These are phyloP conservation scores for Gasterosteus nipponicus DNA, from an alignment of 2,113 vertebrate species.

Conservation along the genomic window DNA sequence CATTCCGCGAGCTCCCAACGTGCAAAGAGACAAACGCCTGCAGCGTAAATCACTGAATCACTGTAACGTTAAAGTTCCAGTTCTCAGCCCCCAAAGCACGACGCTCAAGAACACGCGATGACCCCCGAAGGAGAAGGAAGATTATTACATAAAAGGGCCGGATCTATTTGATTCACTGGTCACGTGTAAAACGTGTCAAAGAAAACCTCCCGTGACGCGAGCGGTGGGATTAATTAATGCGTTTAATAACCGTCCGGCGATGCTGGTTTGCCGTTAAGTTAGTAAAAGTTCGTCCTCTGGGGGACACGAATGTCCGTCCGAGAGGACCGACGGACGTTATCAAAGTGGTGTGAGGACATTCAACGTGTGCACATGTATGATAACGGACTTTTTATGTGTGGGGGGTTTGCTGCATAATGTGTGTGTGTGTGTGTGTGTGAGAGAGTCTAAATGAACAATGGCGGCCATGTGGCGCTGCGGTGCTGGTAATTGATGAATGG, in stretches of 20 bases:
- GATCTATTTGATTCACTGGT: no score
- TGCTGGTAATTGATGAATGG: conserved; percentile 66
- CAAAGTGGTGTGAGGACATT: conserved; percentile 5
- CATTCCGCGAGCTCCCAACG: no score
- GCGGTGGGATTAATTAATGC: no score
- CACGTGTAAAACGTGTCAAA: no score
- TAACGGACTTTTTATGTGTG: conserved; percentile 25
- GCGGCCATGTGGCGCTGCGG: conserved; percentile 18
- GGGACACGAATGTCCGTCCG: not conserved
- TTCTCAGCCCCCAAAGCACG: no score
- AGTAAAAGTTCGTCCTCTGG: not conserved
- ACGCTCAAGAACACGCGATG: no score
- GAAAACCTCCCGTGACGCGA: no score
- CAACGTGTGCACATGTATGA: not conserved
- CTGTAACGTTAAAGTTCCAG: no score
- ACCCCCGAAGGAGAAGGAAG: no score
- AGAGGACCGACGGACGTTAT: not conserved
- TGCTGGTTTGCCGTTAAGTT: no score
- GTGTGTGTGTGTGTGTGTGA: conserved; percentile 22
- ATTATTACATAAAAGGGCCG: no score
- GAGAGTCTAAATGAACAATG: conserved; percentile 38
- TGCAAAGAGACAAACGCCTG: not conserved
- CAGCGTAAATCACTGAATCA: not conserved
- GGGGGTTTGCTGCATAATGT: conserved; percentile 31
- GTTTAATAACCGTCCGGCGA: no score